These are phyloP conservation scores for Drosophila takahashii DNA, from an alignment of 1,140 invertebrate species.

Conservation along the genomic window DNA sequence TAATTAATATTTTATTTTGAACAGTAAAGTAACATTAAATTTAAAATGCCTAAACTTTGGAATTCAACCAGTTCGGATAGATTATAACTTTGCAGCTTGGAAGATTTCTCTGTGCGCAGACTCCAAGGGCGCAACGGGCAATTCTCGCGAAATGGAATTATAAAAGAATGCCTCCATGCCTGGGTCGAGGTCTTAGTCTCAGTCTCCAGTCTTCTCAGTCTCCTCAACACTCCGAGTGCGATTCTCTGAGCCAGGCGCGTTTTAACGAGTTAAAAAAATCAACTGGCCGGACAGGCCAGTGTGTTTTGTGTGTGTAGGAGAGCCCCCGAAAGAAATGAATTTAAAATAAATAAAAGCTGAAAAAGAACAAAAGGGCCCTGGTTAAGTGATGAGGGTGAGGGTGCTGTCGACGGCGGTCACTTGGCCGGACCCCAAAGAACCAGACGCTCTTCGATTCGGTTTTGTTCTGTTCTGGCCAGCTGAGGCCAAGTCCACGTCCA, in stretches of 20 bases:
- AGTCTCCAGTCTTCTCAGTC: not conserved
- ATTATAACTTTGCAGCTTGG: not conserved
- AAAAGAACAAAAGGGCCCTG: constrained; percentile 70
- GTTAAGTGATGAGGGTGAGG: constrained; percentile 63
- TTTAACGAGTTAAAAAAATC: constrained; percentile 81
- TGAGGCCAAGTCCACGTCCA: constrained; percentile 14
- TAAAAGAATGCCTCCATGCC: constrained; percentile 80
- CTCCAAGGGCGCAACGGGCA: constrained; percentile 80
- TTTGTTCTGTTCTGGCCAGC: constrained; percentile 3
- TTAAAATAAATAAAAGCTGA: constrained; percentile 81
- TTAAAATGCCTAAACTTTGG: not conserved
- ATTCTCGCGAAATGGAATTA: constrained; percentile 84
- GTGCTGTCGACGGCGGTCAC: constrained; percentile 62
- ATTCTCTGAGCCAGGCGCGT: constrained; percentile 41
- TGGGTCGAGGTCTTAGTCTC: constrained; percentile 33
- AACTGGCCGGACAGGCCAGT: constrained; percentile 40
- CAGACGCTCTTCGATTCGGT: constrained; percentile 7
- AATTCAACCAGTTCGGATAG: not conserved
- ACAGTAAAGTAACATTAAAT: not conserved
- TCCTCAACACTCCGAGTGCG: constrained; percentile 7
- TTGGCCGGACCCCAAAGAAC: constrained; percentile 34
- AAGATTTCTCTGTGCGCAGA: constrained; percentile 28
- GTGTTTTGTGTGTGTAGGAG: constrained; percentile 52
- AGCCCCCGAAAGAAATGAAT: constrained; percentile 67
- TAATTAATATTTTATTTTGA: not conserved